These are phyloP conservation scores for Villa cingulata DNA, from an alignment of 2,888 invertebrate species.

Conservation along the genomic window DNA sequence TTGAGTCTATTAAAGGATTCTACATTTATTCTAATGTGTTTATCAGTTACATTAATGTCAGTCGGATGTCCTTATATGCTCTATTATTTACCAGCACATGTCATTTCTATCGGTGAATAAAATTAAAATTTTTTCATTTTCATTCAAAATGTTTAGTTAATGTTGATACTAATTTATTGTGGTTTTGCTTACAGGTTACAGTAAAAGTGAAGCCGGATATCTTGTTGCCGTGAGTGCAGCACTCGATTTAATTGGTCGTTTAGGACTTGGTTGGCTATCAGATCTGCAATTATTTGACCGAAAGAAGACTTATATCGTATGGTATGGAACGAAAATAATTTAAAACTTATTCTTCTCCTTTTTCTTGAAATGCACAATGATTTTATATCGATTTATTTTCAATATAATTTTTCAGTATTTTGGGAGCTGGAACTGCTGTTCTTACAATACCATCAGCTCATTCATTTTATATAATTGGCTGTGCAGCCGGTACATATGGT, in stretches of 20 bases:
- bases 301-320: conserved; percentile 54
- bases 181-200: conserved; percentile 23
- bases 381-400: too few relatives aligned
- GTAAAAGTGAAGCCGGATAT: conserved; percentile 43
- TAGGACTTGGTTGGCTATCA: conserved; percentile 59
- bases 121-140: neutral
- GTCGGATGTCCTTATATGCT: conserved; percentile 64
- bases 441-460: conserved; percentile 50
- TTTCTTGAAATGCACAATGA: neutral
- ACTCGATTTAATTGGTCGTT: conserved; percentile 54
- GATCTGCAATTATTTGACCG: conserved; percentile 58
- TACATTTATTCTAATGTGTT: conserved; percentile 55
- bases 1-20: conserved; percentile 52
- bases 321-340: too few relatives aligned
- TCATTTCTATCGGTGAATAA: conserved; percentile 44
- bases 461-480: conserved; percentile 50
- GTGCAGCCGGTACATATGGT: conserved; percentile 54
- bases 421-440: conserved; percentile 55
- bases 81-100: conserved; percentile 62
- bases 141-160: too few relatives aligned
- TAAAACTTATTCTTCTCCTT: neutral
- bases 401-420: too few relatives aligned
- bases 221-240: conserved; percentile 62
- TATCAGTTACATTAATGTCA: conserved; percentile 61
- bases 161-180: too few relatives aligned